Conservation (phyloP, 1,140 invertebrate genomes). For the silkworm (Bombyx mori) region ASM3026992v2 NC_085131.1:3866001-3866500, state of each 20-base stretch:
- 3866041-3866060: too few relatives aligned
- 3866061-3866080: too few relatives aligned
- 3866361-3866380: background rate
- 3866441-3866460: constrained; percentile 66
- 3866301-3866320: constrained; percentile 63
- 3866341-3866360: background rate
- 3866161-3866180: too few relatives aligned
- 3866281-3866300: constrained; percentile 66
- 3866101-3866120: background rate
- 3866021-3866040: too few relatives aligned
- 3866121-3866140: too few relatives aligned
- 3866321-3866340: background rate
- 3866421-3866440: background rate
- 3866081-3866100: too few relatives aligned
- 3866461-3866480: constrained; percentile 93
- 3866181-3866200: constrained; percentile 49
- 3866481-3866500: constrained; percentile 92
- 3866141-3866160: too few relatives aligned
- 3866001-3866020: too few relatives aligned
- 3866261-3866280: constrained; percentile 82
- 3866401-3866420: background rate
- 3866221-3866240: constrained; percentile 57
- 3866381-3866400: background rate
- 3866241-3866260: constrained; percentile 61
- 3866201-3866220: constrained; percentile 86